Base-by-base conservation (phyloP, 1,140 invertebrate genomes). In the Drosophila rhopaloa region DNA sequence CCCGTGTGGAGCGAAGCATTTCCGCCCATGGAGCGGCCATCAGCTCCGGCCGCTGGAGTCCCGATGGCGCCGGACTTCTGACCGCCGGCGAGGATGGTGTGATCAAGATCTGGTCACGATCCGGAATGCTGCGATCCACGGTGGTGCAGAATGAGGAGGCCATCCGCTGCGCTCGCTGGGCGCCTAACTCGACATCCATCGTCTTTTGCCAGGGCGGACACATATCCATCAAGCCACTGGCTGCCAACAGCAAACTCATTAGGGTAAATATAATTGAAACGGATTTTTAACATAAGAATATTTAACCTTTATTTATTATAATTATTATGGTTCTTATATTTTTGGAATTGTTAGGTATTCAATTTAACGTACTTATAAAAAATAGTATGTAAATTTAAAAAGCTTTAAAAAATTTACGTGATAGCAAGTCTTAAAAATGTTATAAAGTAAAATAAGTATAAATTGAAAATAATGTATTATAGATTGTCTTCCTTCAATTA, bases 81-180 rank as follows among this genome's bases (percentile, higher is more conserved):
- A 98, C 98, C 24, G 98, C 96, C 88, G 98, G 98, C 1, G 98
- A 99, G 94, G 99, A 99, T 94, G 99, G 98, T 11, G 95, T 95
- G 40, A 95, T 99, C 0, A 99, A 99, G 93, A 96, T 99, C 62
- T 99, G 98, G 98, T 99, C 98, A 4, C 93, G 97, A 32, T 98
- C 96, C 92, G 98, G 98, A 50, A 98, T 99, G 95, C 93, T 99
- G 5, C 94, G 98, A 27, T 98, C 98, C 11, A 97, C 97, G 5
- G 93, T 99, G 1, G 95, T 97, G 24, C 96, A 98, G 90, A 96
- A 96, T 55, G 95, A 95, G 83, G 95, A 95, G 74, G 94, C 96
- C 4, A 95, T 99, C 35, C 97, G 98, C 85, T 95, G 95, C 41
- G 95, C 97, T 8, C 94, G 95, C 58, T 99, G 98, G 98, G 96